Percentiles rank a stretch among this genome's conserved stretches.
These are phyloP conservation scores for Sanderia malayensis DNA, from an alignment of 30 jellyfish, hydroid and myxozoan genomes.

Conservation along the genomic window DNA sequence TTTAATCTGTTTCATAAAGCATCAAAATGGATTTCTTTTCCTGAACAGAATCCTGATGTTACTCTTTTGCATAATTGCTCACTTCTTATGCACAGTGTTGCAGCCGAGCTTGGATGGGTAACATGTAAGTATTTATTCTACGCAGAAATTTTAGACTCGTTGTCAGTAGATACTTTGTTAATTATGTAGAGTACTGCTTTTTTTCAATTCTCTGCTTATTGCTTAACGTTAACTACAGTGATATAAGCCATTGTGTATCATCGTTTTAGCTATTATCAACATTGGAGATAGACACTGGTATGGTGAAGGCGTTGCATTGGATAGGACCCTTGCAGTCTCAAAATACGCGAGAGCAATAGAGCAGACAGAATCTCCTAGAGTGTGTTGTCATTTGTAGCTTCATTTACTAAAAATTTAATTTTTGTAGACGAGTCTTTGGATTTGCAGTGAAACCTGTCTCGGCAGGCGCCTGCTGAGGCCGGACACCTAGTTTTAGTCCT, in stretches of 20 bases:
- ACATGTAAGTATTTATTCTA: slow-evolving; percentile 39
- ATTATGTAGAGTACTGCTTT: too few relatives aligned
- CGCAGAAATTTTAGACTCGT: too few relatives aligned
- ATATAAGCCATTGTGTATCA: too few relatives aligned
- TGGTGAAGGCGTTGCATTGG: slow-evolving; percentile 19
- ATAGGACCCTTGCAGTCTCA: slow-evolving; percentile 30
- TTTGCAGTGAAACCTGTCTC: too few relatives aligned
- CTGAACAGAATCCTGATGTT: neutral
- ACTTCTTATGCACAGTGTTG: slow-evolving; percentile 16
- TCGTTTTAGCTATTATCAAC: slow-evolving; percentile 33
- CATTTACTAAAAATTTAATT: neutral
- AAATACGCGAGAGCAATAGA: slow-evolving; percentile 40
- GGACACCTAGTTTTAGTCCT: too few relatives aligned
- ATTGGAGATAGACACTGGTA: slow-evolving; percentile 67
- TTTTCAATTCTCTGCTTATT: too few relatives aligned
- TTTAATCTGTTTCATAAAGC: slow-evolving; percentile 23
- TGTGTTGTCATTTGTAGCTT: neutral
- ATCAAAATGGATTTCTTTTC: neutral
- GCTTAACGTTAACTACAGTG: too few relatives aligned
- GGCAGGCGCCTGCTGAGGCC: too few relatives aligned
- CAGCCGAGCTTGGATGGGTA: slow-evolving; percentile 51
- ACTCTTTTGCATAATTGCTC: slow-evolving; percentile 36
- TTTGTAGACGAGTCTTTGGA: neutral
- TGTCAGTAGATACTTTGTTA: too few relatives aligned
- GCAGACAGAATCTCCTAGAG: slow-evolving; percentile 49